Conservation (phyloP, 1,140 invertebrate genomes). For the Hypsibius dujardini region DNA sequence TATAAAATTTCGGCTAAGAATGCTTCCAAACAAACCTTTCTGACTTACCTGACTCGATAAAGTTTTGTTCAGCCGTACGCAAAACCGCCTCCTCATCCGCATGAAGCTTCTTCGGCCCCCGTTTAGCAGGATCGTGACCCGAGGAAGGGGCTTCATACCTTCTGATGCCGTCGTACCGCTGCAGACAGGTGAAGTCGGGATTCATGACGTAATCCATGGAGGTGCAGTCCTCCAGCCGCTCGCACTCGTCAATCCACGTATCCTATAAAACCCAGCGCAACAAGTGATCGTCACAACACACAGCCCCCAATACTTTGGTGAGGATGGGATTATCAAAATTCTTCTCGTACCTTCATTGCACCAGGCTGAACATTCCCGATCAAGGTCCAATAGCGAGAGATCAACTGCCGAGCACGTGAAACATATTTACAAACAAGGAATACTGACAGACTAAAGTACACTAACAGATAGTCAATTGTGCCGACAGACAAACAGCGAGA, state of each 20-base stretch:
- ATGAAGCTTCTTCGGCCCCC: neutral
- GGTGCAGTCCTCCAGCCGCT: neutral
- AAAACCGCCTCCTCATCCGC: neutral
- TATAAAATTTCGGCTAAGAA: neutral
- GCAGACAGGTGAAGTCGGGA: constrained; percentile 13
- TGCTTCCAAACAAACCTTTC: neutral
- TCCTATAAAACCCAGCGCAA: neutral
- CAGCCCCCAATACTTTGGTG: too few relatives aligned
- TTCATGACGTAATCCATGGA: neutral
- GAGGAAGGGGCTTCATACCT: neutral
- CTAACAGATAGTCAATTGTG: too few relatives aligned
- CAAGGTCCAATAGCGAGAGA: constrained; percentile 10
- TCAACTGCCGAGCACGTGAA: neutral
- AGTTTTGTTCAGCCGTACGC: neutral
- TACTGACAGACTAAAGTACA: neutral
- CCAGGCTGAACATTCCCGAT: constrained; percentile 17
- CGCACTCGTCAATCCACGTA: neutral
- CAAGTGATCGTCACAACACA: too few relatives aligned
- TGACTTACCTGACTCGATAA: neutral
- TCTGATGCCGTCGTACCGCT: neutral
- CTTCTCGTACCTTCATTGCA: neutral
- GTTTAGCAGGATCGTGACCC: neutral
- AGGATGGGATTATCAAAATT: too few relatives aligned
- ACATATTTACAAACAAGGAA: neutral
- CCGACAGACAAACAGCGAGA: constrained; percentile 1